phyloP scores from a whole-genome alignment of 2,888 invertebrate species.

The Pecten maximus region DNA sequence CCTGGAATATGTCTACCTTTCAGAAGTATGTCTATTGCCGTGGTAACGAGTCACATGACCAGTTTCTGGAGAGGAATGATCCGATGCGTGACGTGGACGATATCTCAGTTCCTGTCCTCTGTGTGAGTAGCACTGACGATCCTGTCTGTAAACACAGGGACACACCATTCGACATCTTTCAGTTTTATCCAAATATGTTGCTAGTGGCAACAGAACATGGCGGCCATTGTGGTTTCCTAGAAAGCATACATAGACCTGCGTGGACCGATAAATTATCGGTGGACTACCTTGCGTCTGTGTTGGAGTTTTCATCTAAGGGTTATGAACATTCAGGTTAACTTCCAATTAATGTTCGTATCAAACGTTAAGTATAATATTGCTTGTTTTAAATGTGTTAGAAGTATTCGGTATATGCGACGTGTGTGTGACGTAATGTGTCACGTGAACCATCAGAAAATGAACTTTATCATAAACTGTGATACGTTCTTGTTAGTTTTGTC shows the following conservation, averaged over 20 bases:
- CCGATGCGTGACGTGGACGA: constrained; percentile 80
- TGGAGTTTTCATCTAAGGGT: constrained; percentile 59
- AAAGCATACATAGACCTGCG: constrained; percentile 62
- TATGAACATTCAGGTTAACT: background rate
- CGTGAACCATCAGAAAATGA: no score
- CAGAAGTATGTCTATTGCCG: constrained; percentile 73
- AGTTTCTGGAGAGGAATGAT: constrained; percentile 78
- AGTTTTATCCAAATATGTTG: constrained; percentile 77
- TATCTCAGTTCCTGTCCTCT: constrained; percentile 78
- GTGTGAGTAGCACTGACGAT: constrained; percentile 78
- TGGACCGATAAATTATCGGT: constrained; percentile 71
- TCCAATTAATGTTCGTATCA: no score
- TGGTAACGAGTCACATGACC: constrained; percentile 66
- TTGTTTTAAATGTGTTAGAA: no score
- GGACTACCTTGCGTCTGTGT: constrained; percentile 70
- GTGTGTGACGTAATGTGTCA: no score
- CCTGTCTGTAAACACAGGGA: constrained; percentile 68
- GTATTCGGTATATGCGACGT: no score
- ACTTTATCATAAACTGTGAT: no score
- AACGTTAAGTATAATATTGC: no score
- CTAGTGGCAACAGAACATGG: constrained; percentile 76
- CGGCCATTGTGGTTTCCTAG: constrained; percentile 80
- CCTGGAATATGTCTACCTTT: constrained; percentile 71
- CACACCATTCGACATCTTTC: constrained; percentile 78
- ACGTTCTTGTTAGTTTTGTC: no score